Base-by-base conservation (phyloP, 2,797 vertebrate species). In the Cossypha dichroa region DNA sequence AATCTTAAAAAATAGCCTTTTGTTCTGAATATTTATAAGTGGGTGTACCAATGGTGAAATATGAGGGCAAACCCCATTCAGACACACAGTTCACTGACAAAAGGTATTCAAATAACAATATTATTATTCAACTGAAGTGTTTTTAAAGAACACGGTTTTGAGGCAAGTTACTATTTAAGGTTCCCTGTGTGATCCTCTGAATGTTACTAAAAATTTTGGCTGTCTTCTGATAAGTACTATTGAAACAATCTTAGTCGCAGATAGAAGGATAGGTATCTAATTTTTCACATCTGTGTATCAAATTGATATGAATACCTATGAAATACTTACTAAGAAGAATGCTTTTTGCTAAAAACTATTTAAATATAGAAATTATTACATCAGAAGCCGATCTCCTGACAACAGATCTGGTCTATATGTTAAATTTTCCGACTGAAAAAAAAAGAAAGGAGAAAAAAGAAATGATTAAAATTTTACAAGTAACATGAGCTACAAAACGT, bases 361-460 rank as follows among this genome's bases (percentile, higher is more conserved):
- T n/a, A 40, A 58, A 52, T n/a, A 26, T 2, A 45, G 48, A 58
- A 77, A 70, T 11, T 0, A 41, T 60, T 23, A 6, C 16, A 72
- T 79, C 21, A 62, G 49, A 91, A 75, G 1, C 7, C 5, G 46
- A 15, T 58, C 5, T 51, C 14, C 11, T n/a, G 9, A 31, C 4
- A 66, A n/a, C 23, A 52, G 54, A 4, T 63, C 23, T 55, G 22
- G 29, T 83, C 38, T 62, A 38, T 11, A 45, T 41, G 3, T 31
- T 49, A 54, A 77, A 81, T 31, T 52, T 2, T 4, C 29, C 38
- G 2, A 41, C 70, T 12, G 11, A 16, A 14, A 66, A 40, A 40
- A 46, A 12, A 34, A n/a, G 17, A 40, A 36, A 36, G 20, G 11
- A 21, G 5, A 0, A 34, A 54, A 54, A 54, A 20, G 0, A 26